These are phyloP conservation scores for Sander vitreus DNA, from an alignment of 2,113 vertebrate species.

Conservation along the genomic window DNA sequence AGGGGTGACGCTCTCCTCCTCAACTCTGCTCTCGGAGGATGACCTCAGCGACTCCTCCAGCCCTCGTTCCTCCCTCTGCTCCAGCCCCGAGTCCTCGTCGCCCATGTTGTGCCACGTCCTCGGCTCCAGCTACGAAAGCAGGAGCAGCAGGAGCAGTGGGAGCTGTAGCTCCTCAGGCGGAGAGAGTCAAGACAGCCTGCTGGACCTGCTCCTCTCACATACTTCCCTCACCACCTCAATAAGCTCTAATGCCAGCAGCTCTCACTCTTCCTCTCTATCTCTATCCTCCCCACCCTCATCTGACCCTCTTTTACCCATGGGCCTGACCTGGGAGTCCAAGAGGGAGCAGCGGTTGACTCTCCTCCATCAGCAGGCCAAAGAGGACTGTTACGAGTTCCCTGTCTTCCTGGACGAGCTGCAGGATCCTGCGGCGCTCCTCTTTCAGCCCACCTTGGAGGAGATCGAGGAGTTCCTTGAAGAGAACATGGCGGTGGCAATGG, in stretches of 20 bases:
- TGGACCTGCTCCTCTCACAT: conserved; percentile 94
- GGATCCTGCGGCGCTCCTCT: conserved; percentile 89
- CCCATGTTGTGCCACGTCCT: conserved; percentile 43
- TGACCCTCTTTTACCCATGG: conserved; percentile 72
- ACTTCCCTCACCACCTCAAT: conserved; percentile 86
- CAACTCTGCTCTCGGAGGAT: conserved; percentile 91
- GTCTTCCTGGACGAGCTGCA: conserved; percentile 89
- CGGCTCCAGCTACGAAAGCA: conserved; percentile 68
- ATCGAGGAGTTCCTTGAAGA: conserved; percentile 99
- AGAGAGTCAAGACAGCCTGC: conserved; percentile 91
- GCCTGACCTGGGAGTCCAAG: conserved; percentile 89
- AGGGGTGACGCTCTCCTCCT: conserved; percentile 86
- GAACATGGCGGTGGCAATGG: conserved; percentile 92
- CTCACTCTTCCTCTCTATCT: conserved; percentile 40
- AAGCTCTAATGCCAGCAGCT: conserved; percentile 40
- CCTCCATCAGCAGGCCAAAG: conserved; percentile 83
- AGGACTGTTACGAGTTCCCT: conserved; percentile 91
- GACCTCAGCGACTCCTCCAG: conserved; percentile 94
- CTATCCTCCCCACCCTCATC: conserved; percentile 47
- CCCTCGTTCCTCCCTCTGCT: conserved; percentile 91
- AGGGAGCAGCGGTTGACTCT: conserved; percentile 79
- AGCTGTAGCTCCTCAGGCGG: conserved; percentile 87
- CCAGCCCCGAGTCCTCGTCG: conserved; percentile 83
- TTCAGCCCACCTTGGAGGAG: conserved; percentile 97
- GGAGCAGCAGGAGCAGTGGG: conserved; percentile 71